A percentile compares a stretch with the other conserved stretches of the same genome.
These are phyloP conservation scores for Leptopilina syphax DNA, from an alignment of 2,888 invertebrate species.

Conservation along the genomic window DNA sequence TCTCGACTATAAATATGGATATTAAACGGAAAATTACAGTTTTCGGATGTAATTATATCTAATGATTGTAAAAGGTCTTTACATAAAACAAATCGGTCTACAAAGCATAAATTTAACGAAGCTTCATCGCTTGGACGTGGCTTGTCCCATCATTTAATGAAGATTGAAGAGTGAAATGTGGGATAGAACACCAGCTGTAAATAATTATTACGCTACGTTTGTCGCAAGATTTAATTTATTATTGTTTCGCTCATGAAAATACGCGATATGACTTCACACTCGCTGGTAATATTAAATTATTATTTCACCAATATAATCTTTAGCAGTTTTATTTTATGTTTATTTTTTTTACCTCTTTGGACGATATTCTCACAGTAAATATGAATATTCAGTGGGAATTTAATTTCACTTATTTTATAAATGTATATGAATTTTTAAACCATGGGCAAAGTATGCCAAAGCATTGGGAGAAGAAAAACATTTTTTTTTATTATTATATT, in stretches of 20 bases:
- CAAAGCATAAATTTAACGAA: constrained; percentile 29
- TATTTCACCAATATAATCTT: constrained; percentile 7
- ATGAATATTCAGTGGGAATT: no score
- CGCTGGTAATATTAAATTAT: neutral
- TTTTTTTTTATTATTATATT: no score
- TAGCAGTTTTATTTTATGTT: no score
- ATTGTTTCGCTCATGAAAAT: constrained; percentile 28
- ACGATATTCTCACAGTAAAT: no score
- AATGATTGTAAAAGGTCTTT: constrained; percentile 2
- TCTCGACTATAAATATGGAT: no score
- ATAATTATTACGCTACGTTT: constrained; percentile 56
- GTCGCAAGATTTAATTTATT: constrained; percentile 57
- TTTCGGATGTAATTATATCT: constrained; percentile 1
- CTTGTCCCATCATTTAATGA: constrained; percentile 53
- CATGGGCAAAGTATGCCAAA: no score
- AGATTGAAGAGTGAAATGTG: constrained; percentile 59
- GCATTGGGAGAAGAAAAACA: no score
- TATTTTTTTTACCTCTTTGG: no score
- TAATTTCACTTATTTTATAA: no score
- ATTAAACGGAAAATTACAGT: no score
- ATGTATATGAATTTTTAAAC: no score
- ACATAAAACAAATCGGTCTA: neutral
- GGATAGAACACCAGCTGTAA: constrained; percentile 48
- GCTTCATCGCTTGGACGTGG: neutral
- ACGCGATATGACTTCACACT: constrained; percentile 16